phyloP scores from a whole-genome alignment of 1,140 invertebrate species.

The Drosophila rhopaloa region DNA sequence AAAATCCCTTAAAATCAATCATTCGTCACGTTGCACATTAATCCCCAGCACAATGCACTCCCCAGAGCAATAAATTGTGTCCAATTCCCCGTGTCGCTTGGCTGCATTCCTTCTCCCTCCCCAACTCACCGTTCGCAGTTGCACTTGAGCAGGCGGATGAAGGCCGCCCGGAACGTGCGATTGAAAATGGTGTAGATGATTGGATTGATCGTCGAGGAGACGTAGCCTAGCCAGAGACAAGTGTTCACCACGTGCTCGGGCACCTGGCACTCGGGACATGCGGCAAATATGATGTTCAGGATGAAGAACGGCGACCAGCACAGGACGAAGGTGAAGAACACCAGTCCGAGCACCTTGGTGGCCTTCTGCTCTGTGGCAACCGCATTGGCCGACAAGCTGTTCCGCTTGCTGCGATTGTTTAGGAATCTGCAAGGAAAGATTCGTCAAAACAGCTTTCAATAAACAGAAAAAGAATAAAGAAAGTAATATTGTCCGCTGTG shows the following conservation, averaged over 20 bases:
- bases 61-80: conserved; percentile 47
- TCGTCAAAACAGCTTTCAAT: too few species aligned
- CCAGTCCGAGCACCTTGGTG: conserved; percentile 92
- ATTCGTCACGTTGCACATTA: conserved; percentile 76
- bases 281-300: conserved; percentile 92
- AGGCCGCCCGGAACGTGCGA: conserved; percentile 93
- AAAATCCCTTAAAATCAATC: conserved; percentile 62
- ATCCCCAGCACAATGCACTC: conserved; percentile 39
- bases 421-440: conserved; percentile 86
- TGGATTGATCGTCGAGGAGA: conserved; percentile 94
- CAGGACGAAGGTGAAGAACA: conserved; percentile 95
- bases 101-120: too few species aligned
- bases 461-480: too few species aligned
- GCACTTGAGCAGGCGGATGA: conserved; percentile 91
- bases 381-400: conserved; percentile 89
- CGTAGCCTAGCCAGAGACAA: conserved; percentile 94
- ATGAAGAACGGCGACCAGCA: conserved; percentile 97
- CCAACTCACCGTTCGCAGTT: conserved; percentile 89
- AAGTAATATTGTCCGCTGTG: too few species aligned
- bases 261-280: conserved; percentile 89
- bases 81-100: not conserved
- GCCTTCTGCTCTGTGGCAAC: conserved; percentile 92
- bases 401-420: conserved; percentile 88
- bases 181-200: conserved; percentile 96
- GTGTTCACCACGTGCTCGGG: conserved; percentile 89